Percentiles rank a stretch among this genome's conserved stretches.
Conservation (phyloP, 1,140 invertebrate genomes). For the Himalopsyche phryganea region DNA sequence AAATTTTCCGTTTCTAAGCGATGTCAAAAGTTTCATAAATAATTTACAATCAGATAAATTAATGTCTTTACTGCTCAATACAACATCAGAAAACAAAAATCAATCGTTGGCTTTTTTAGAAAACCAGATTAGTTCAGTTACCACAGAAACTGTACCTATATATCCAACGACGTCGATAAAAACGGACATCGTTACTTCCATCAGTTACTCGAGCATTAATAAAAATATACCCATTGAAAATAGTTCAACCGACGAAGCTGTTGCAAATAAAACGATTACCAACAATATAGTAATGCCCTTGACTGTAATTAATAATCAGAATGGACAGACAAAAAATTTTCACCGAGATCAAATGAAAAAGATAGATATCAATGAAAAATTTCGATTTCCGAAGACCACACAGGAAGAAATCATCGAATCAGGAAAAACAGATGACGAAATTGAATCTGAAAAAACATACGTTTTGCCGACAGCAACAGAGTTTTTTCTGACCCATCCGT, state of each 20-base stretch:
- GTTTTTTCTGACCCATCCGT: constrained; percentile 30
- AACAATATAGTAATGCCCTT: constrained; percentile 9
- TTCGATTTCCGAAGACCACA: constrained; percentile 32
- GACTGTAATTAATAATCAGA: too few relatives aligned
- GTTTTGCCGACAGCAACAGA: constrained; percentile 29
- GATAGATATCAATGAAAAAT: constrained; percentile 32
- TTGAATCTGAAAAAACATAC: constrained; percentile 10
- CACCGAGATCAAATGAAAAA: constrained; percentile 29
- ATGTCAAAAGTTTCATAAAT: constrained; percentile 39
- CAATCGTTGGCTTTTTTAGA: neutral
- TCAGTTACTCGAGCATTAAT: constrained; percentile 25
- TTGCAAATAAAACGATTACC: constrained; percentile 18
- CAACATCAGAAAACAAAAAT: constrained; percentile 2
- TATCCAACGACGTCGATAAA: constrained; percentile 35
- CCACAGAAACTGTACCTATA: constrained; percentile 29
- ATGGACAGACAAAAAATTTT: too few relatives aligned
- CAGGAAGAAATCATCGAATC: constrained; percentile 19
- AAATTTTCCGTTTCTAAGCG: constrained; percentile 29
- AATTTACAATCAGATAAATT: constrained; percentile 30
- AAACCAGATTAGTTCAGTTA: constrained; percentile 38
- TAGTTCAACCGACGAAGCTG: constrained; percentile 24
- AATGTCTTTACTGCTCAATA: neutral
- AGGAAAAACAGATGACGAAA: constrained; percentile 16
- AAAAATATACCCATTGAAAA: neutral
- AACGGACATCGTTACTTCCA: constrained; percentile 36